Conservation (phyloP, 2,797 vertebrate genomes). For the Momotus momota region DNA sequence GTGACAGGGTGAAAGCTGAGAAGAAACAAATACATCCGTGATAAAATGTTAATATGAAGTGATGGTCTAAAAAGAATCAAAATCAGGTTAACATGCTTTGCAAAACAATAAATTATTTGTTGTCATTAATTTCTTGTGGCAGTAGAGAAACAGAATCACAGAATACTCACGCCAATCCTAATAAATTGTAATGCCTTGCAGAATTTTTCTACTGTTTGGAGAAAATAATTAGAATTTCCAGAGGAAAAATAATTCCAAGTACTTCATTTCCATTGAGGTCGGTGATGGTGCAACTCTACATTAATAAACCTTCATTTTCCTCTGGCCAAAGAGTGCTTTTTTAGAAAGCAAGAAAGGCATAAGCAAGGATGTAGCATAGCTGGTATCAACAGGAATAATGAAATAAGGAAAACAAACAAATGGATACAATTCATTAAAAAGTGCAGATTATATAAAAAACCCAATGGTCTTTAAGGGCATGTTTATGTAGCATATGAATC, state of each 20-base stretch:
- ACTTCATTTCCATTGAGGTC: neutral
- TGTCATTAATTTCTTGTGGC: neutral
- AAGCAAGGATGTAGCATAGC: neutral
- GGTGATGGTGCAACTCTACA: neutral
- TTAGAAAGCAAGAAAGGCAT: neutral
- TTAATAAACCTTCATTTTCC: neutral
- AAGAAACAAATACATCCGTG: neutral
- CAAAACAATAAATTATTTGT: neutral
- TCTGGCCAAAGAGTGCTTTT: neutral
- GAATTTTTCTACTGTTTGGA: neutral
- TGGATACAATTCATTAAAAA: neutral
- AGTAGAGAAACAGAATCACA: neutral
- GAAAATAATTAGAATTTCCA: too few species aligned
- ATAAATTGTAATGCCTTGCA: neutral
- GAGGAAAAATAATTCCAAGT: too few species aligned
- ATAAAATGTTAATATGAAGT: neutral
- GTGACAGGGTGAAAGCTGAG: neutral
- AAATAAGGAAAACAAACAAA: neutral
- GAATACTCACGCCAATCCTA: neutral
- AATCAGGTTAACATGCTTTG: neutral
- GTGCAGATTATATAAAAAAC: neutral
- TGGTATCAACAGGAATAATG: neutral
- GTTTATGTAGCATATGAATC: fast-evolving
- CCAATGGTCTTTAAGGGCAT: fast-evolving
- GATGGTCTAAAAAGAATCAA: neutral